Conservation (phyloP, 30 jellyfish, hydroid and myxozoan species). For the Morbakka virulenta region DNA sequence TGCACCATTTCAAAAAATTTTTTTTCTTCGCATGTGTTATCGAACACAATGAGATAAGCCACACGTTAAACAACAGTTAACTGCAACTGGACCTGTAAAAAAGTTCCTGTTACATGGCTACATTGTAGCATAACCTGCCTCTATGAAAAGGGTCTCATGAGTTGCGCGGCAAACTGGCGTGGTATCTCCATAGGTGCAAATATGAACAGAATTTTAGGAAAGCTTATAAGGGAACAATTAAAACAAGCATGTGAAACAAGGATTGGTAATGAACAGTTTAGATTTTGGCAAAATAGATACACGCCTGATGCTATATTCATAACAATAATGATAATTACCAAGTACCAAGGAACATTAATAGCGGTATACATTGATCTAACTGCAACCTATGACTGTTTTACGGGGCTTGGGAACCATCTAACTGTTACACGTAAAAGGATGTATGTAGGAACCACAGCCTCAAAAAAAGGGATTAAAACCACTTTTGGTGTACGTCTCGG, state of each 20-base stretch:
- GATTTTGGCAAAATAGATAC: slow-evolving; percentile 1
- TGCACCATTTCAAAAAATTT: no score
- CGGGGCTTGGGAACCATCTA: neutral
- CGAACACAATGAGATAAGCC: no score
- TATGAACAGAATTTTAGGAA: neutral
- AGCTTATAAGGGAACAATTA: neutral
- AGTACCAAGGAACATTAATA: no score
- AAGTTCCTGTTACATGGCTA: no score
- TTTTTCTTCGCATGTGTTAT: no score
- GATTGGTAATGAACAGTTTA: neutral
- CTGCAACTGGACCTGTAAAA: no score
- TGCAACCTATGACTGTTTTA: neutral
- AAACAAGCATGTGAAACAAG: neutral
- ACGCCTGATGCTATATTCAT: neutral
- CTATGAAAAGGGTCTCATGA: neutral
- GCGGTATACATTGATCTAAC: no score
- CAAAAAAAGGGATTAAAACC: neutral
- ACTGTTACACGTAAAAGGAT: neutral
- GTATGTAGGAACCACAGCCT: slow-evolving; percentile 6
- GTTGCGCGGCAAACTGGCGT: neutral
- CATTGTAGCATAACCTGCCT: neutral
- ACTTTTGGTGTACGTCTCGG: neutral
- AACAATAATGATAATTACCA: neutral
- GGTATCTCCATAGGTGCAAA: neutral
- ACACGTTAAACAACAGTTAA: no score